A percentile compares a stretch with the other conserved stretches of the same genome.
phyloP scores from a whole-genome alignment of 35 echinoderm and acorn worm species.

The Acanthaster planci region DNA sequence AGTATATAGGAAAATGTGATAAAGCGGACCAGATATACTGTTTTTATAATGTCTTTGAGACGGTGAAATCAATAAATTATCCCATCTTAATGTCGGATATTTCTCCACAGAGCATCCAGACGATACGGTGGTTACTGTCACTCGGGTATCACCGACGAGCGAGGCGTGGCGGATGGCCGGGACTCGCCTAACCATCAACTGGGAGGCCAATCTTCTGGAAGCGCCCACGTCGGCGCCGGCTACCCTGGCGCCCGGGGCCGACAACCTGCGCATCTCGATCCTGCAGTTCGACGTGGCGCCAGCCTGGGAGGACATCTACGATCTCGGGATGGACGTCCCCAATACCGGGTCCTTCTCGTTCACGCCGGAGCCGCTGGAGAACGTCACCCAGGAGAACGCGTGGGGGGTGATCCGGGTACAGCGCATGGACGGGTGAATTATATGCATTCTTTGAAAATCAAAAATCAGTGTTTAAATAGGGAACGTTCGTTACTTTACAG shows the following conservation, averaged over 20 bases:
- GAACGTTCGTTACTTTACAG: too few relatives aligned
- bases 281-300: slow-evolving; percentile 2
- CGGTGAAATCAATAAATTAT: too few relatives aligned
- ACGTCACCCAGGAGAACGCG: background rate
- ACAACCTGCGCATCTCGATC: background rate
- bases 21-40: too few relatives aligned
- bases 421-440: background rate
- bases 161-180: background rate
- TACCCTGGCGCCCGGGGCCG: background rate
- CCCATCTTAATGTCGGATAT: too few relatives aligned
- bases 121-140: background rate
- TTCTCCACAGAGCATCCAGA: slow-evolving; percentile 13
- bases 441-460: background rate
- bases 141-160: background rate
- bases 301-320: background rate
- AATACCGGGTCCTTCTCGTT: background rate
- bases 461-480: too few relatives aligned
- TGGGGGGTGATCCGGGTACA: background rate
- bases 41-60: too few relatives aligned
- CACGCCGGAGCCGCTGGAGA: background rate
- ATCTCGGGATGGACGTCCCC: background rate
- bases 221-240: too few relatives aligned
- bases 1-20: too few relatives aligned
- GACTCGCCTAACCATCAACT: background rate
- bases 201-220: background rate